Conservation (phyloP, 2,113 vertebrate genomes). For the Athene cunicularia region DNA sequence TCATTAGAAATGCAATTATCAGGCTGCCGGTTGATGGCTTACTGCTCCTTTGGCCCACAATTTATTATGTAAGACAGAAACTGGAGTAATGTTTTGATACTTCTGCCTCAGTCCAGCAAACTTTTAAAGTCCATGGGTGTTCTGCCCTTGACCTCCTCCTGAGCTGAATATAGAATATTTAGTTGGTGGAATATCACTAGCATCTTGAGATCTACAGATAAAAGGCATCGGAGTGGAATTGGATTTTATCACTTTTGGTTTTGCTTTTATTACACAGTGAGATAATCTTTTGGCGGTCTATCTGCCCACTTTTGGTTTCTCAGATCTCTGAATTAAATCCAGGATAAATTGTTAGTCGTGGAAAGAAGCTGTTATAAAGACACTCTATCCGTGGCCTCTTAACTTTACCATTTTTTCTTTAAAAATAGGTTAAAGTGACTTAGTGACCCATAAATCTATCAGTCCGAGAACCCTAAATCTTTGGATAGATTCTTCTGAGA, state of each 20-base stretch:
- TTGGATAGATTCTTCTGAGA: neutral
- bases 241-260: neutral
- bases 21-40: slow-evolving; percentile 42
- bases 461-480: neutral
- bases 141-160: slow-evolving; percentile 36
- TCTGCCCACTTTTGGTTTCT: neutral
- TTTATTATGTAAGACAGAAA: slow-evolving; percentile 30
- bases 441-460: neutral
- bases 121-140: slow-evolving; percentile 10
- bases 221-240: neutral
- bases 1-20: slow-evolving; percentile 64
- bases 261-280: neutral
- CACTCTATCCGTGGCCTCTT: neutral
- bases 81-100: slow-evolving; percentile 26
- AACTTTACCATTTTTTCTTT: neutral
- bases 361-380: neutral
- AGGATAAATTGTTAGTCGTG: neutral
- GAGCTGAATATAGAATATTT: neutral
- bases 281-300: neutral
- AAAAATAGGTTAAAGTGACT: neutral
- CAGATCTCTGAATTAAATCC: neutral
- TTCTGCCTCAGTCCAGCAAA: slow-evolving; percentile 2
- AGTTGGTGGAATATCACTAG: neutral
- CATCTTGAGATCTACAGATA: slow-evolving; percentile 12
- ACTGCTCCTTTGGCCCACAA: slow-evolving; percentile 52